Percentiles rank a stretch among this genome's conserved stretches.
Evolutionary conservation across 2,797 vertebrate species (phyloP).

Genomic region (Muscicapa comitata): DNA sequence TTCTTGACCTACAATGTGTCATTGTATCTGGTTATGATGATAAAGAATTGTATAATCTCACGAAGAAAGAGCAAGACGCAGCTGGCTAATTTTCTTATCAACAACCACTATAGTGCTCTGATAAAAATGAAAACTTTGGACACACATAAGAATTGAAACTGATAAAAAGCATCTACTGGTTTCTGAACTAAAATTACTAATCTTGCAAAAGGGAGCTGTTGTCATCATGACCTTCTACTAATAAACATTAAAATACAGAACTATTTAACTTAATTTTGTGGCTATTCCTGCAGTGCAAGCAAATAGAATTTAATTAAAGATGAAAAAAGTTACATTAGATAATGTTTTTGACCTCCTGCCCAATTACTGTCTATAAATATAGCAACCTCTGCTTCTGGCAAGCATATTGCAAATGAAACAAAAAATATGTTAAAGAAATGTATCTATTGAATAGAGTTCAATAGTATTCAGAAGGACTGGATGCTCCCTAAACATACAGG

Average conservation of each 20-base stretch:
- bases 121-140: constrained; percentile 1
- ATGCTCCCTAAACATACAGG: neutral
- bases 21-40: neutral
- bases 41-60: neutral
- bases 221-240: constrained; percentile 52
- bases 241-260: constrained; percentile 53
- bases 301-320: constrained; percentile 71
- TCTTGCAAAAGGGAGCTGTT: neutral
- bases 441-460: neutral
- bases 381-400: constrained; percentile 52
- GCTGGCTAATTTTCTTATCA: constrained; percentile 15
- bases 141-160: neutral
- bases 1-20: constrained; percentile 5
- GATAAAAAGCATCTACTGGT: neutral
- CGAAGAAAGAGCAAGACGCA: neutral
- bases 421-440: constrained; percentile 13
- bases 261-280: constrained; percentile 65
- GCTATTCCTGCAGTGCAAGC: constrained; percentile 48
- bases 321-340: constrained; percentile 56
- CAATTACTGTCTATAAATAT: constrained; percentile 61
- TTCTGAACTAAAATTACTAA: constrained; percentile 17
- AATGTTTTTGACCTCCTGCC: constrained; percentile 55
- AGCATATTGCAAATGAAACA: constrained; percentile 45
- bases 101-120: neutral
- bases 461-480: neutral